Conservation (phyloP, 2,797 vertebrate genomes). For the Tragelaphus oryx region DNA sequence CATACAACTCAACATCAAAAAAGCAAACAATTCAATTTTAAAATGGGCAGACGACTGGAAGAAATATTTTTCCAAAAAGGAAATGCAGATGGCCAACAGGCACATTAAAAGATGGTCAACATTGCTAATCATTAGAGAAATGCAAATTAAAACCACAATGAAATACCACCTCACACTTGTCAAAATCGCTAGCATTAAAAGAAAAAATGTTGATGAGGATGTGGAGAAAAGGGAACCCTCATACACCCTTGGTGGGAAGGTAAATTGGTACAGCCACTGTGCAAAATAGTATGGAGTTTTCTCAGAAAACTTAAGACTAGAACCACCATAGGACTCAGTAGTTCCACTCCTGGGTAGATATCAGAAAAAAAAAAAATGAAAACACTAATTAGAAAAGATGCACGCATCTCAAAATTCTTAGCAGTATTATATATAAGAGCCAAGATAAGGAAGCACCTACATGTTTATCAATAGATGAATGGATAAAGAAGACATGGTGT, state of each 20-base stretch:
- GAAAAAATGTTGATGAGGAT: background rate
- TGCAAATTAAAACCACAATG: background rate
- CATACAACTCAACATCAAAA: background rate
- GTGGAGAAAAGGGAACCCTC: background rate
- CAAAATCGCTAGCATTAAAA: background rate
- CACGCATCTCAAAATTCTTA: fast-evolving
- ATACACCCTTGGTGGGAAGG: background rate
- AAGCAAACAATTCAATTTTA: background rate
- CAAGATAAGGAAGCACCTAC: background rate
- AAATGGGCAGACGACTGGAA: background rate
- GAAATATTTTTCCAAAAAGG: background rate
- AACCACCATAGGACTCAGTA: background rate
- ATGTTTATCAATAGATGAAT: background rate
- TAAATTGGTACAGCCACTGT: background rate
- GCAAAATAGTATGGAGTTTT: background rate
- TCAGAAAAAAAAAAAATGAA: background rate
- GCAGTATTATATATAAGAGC: background rate
- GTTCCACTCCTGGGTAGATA: background rate
- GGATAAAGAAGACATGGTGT: background rate
- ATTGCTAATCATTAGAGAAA: background rate
- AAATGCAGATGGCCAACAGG: background rate
- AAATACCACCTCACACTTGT: background rate
- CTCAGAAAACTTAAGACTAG: background rate
- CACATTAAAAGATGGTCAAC: background rate
- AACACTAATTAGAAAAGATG: background rate